A percentile compares a stretch with the other conserved stretches of the same genome.
Conservation (phyloP, 23 tunicate genomes). For the Pegea sp. region DNA sequence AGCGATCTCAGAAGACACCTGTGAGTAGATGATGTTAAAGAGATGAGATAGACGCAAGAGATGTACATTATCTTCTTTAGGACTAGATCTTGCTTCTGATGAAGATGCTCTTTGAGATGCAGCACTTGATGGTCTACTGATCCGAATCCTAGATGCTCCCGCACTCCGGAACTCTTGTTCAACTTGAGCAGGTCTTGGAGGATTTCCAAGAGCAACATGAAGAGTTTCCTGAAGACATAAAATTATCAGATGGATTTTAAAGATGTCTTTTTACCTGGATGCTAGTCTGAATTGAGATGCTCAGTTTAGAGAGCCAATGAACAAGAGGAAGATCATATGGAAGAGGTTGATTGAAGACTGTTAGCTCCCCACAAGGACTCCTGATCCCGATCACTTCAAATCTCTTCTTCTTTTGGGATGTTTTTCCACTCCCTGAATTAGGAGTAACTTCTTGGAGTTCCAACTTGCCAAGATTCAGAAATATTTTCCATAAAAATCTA, state of each 20-base stretch:
- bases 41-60: too few relatives aligned
- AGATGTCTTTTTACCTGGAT: conserved; percentile 15
- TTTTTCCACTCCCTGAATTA: conserved; percentile 6
- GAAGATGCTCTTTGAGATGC: conserved; percentile 27
- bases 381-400: conserved; percentile 49
- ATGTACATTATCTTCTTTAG: too few relatives aligned
- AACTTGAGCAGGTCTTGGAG: conserved; percentile 51
- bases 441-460: conserved; percentile 45
- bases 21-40: too few relatives aligned
- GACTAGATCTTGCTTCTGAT: background rate
- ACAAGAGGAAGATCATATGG: conserved; percentile 71
- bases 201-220: conserved; percentile 88
- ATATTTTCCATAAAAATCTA: conserved; percentile 57
- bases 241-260: background rate
- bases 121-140: conserved; percentile 89
- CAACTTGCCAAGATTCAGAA: conserved; percentile 51
- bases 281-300: conserved; percentile 32
- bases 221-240: conserved; percentile 31
- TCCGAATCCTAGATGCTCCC: conserved; percentile 73
- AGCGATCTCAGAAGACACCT: conserved; percentile 48
- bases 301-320: conserved; percentile 62
- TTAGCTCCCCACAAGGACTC: conserved; percentile 55
- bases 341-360: conserved; percentile 20
- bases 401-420: conserved; percentile 32
- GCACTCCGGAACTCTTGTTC: conserved; percentile 45